Evolutionary conservation across 2,888 invertebrate genomes (phyloP), one percentile per base, ranked within the genome.

Genomic region (Cryptocephalus primarius): DNA sequence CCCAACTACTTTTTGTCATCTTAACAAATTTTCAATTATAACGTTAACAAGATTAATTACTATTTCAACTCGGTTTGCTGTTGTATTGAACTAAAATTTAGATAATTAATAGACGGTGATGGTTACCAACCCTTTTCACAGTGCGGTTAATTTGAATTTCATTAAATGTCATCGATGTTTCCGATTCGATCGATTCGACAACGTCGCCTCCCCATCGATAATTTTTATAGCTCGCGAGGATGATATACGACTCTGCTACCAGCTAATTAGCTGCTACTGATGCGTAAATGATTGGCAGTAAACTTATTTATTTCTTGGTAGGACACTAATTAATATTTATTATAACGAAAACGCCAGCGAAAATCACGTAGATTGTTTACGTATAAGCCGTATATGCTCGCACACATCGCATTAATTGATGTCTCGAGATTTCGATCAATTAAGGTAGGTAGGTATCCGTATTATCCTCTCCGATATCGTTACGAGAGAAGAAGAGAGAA

Each of bases 231-330:
- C 46, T 46, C 33, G 36, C 42, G 41, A 40, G 50, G 46, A 50
- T 52, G 54, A 54, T 48, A 45, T 44, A 47, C 50, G 48, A 48
- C 46, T 50, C 44, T 42, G 49, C 50, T 51, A 53, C 53, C 46
- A 48, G 50, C 50, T 61, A 61, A 63, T 61, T 61, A 60, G 55
- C 58, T 55, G 54, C 56, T 55, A 59, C 58, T 61, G 60, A 61
- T 59, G 60, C 62, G 59, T 61, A 58, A 60, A 61, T 60, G 60
- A 62, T 62, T 60, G 60, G 56, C 52, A 60, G 54, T 56, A 54
- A 59, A 55, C 55, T 59, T 58, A 52, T 58, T 58, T 58, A 57
- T 59, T 55, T 56, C 54, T 53, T 46, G 36, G 47, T 51, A 47
- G 42, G 44, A 47, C 36, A 42, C 40, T 51, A 55, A 55, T 56